Conservation (phyloP, 2,888 invertebrate genomes). For the Dendrolimus pini region DNA sequence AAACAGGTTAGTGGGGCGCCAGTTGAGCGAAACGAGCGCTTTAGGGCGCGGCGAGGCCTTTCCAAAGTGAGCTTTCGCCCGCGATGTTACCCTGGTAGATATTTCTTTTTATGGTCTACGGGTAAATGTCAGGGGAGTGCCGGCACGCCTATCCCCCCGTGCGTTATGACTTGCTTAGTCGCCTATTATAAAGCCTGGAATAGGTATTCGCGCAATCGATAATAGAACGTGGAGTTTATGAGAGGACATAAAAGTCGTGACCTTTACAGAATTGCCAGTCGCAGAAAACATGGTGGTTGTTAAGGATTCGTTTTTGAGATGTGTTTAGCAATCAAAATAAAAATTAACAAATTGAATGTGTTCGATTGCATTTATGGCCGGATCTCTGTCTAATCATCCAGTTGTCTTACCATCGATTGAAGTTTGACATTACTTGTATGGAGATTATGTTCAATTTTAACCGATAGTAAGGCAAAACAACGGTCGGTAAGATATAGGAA, state of each 20-base stretch:
- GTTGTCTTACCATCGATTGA: too few species aligned
- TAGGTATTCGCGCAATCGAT: slow-evolving; percentile 19
- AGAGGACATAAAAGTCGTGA: neutral
- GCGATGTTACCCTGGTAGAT: slow-evolving; percentile 64
- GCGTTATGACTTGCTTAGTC: slow-evolving; percentile 43
- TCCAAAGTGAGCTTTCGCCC: slow-evolving; percentile 48
- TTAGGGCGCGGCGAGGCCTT: slow-evolving; percentile 66
- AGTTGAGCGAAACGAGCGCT: slow-evolving; percentile 34
- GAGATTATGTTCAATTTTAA: too few species aligned
- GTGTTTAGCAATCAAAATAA: too few species aligned
- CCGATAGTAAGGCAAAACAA: too few species aligned
- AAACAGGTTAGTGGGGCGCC: slow-evolving; percentile 62
- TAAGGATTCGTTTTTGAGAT: too few species aligned
- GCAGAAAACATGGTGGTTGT: too few species aligned
- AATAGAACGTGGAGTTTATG: neutral
- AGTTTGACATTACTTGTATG: too few species aligned
- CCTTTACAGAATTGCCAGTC: neutral
- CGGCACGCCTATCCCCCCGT: slow-evolving; percentile 47
- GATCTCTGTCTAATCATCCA: too few species aligned
- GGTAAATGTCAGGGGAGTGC: slow-evolving; percentile 72
- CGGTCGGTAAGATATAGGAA: too few species aligned
- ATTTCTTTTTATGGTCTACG: slow-evolving; percentile 73
- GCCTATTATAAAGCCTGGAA: slow-evolving; percentile 29
- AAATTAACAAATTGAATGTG: too few species aligned
- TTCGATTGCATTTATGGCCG: too few species aligned